phyloP scores from a whole-genome alignment of 1,140 invertebrate genomes.

The Bombus ignitus region DNA sequence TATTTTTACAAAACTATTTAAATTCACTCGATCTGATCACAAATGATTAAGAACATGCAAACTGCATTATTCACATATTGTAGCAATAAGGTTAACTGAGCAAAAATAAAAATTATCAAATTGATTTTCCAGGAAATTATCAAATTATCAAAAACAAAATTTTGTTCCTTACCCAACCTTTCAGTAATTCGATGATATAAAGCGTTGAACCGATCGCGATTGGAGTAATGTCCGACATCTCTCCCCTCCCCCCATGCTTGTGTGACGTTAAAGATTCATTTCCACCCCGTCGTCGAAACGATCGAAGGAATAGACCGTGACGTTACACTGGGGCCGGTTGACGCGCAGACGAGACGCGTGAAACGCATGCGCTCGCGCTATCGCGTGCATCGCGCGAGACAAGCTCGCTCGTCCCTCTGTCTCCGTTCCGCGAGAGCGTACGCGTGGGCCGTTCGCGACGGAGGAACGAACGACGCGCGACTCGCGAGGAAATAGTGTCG shows the following conservation, averaged over 20 bases:
- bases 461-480: constrained; percentile 39
- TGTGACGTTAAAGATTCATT: constrained; percentile 19
- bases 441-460: constrained; percentile 57
- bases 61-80: too few relatives aligned
- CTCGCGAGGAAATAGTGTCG: constrained; percentile 59
- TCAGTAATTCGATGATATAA: background rate
- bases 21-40: too few relatives aligned
- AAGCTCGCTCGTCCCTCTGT: constrained; percentile 9
- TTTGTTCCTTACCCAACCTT: background rate
- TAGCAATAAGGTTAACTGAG: too few relatives aligned
- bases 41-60: too few relatives aligned
- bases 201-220: background rate
- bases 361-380: constrained; percentile 49
- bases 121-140: too few relatives aligned
- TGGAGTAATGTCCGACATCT: background rate
- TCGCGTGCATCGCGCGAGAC: constrained; percentile 34
- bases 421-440: constrained; percentile 41
- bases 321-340: background rate
- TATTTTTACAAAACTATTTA: too few relatives aligned
- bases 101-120: too few relatives aligned
- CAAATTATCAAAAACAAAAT: background rate
- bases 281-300: constrained; percentile 13
- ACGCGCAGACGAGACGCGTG: background rate
- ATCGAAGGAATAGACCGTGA: background rate
- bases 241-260: accelerated